Evolutionary conservation across 2,113 vertebrate genomes (phyloP).

Genomic region (Passer domesticus): DNA sequence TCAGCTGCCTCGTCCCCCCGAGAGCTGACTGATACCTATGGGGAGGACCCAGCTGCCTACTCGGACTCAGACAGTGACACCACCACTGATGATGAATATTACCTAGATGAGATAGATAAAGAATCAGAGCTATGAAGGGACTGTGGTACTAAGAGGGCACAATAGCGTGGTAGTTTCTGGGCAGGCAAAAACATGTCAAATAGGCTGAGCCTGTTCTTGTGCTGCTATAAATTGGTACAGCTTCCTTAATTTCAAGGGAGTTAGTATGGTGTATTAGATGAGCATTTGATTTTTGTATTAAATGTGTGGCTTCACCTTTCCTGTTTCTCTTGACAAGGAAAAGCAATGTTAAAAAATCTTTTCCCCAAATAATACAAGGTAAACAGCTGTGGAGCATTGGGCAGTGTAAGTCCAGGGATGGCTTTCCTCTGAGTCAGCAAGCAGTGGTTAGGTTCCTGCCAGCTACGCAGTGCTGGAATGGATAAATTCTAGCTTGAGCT

Average conservation of each 20-base stretch:
- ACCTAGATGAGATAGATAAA: slow-evolving; percentile 83
- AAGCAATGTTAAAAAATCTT: neutral
- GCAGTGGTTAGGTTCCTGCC: neutral
- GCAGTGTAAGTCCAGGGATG: neutral
- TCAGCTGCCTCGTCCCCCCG: slow-evolving; percentile 67
- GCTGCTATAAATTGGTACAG: neutral
- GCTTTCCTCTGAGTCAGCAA: slow-evolving; percentile 45
- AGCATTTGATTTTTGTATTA: neutral
- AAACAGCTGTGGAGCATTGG: slow-evolving; percentile 14
- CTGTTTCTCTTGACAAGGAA: neutral
- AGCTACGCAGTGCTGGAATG: neutral
- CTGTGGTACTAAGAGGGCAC: neutral
- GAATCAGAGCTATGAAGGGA: slow-evolving; percentile 79
- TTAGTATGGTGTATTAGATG: neutral
- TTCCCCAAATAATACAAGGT: neutral
- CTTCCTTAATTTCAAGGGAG: neutral
- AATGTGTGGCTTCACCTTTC: neutral
- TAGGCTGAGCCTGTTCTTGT: neutral
- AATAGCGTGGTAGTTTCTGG: neutral
- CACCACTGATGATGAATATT: slow-evolving; percentile 95
- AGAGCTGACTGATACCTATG: slow-evolving; percentile 59
- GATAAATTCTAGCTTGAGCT: neutral
- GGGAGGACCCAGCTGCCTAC: slow-evolving; percentile 65
- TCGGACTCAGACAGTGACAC: slow-evolving; percentile 88
- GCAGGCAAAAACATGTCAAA: neutral